A percentile compares a stretch with the other conserved stretches of the same genome.
Evolutionary conservation across 2,797 vertebrate species (phyloP).

Genomic region (Manis javanica): DNA sequence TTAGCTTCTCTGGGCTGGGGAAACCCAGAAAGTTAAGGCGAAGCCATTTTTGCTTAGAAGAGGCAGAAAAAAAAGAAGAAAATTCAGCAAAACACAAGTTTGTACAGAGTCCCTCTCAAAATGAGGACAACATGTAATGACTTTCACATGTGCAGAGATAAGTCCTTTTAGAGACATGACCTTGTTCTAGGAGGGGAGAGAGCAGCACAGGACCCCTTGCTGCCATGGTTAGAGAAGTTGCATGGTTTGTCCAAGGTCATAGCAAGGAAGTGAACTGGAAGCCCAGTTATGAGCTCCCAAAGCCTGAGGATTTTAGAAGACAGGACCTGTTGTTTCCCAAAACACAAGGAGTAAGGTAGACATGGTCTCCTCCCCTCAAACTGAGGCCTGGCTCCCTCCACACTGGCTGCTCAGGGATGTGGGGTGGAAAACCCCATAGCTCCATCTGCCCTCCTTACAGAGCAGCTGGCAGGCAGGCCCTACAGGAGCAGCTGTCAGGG

Average conservation of each 20-base stretch:
- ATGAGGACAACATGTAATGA: neutral
- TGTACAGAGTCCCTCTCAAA: neutral
- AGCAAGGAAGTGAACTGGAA: neutral
- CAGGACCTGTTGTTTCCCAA: neutral
- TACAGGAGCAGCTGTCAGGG: constrained; percentile 69
- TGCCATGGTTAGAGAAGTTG: neutral
- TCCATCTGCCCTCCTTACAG: constrained; percentile 66
- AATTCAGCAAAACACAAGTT: neutral
- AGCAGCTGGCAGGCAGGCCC: constrained; percentile 62
- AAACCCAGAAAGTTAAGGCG: neutral
- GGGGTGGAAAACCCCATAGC: neutral
- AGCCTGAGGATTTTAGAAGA: neutral
- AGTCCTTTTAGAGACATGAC: neutral
- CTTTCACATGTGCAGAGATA: rapidly evolving
- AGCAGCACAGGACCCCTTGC: neutral
- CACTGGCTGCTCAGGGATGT: neutral
- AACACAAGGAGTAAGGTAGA: neutral
- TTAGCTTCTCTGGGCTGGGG: neutral
- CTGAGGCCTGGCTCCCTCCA: neutral
- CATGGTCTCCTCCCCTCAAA: neutral
- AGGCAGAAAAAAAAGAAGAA: neutral
- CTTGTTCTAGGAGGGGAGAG: neutral
- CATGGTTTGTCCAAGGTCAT: constrained; percentile 60
- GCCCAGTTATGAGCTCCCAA: neutral
- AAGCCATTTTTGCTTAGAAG: neutral